A percentile compares a stretch with the other conserved stretches of the same genome.
These are phyloP conservation scores for Atrichornis clamosus DNA, from an alignment of 2,113 vertebrate species.

Conservation along the genomic window DNA sequence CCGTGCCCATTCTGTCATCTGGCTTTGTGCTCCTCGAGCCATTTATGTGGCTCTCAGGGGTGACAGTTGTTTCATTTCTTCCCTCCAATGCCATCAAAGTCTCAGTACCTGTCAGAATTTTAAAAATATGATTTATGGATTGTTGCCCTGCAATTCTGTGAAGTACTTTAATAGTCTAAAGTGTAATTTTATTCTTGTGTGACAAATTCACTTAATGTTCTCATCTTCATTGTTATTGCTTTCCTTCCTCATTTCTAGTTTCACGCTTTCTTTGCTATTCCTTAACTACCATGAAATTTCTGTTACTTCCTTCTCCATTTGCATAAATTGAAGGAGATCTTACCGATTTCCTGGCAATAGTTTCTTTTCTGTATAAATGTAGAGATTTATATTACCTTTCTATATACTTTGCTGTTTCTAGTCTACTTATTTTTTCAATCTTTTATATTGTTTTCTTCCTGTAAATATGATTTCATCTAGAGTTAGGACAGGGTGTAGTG, in stretches of 20 bases:
- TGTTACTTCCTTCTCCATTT: not conserved
- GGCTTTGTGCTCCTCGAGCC: accelerated
- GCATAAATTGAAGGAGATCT: too few relatives aligned
- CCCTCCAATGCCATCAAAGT: accelerated
- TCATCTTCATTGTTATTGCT: not conserved
- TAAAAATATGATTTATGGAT: not conserved
- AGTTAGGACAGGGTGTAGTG: accelerated
- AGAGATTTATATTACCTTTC: accelerated
- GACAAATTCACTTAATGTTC: not conserved
- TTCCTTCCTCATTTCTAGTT: not conserved
- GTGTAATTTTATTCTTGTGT: not conserved
- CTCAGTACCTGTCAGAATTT: not conserved
- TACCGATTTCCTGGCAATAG: not conserved
- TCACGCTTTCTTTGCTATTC: accelerated
- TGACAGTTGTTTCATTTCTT: accelerated
- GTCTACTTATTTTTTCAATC: accelerated
- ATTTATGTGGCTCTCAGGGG: accelerated
- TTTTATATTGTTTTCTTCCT: accelerated
- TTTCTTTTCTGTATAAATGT: not conserved
- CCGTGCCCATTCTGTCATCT: accelerated
- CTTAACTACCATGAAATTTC: accelerated
- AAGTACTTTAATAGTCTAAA: not conserved
- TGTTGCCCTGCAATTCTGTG: not conserved
- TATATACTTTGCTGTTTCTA: accelerated
- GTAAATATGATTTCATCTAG: not conserved